These are phyloP conservation scores for Leucoraja ocellata DNA, from an alignment of 2,797 vertebrate species.

Conservation along the genomic window DNA sequence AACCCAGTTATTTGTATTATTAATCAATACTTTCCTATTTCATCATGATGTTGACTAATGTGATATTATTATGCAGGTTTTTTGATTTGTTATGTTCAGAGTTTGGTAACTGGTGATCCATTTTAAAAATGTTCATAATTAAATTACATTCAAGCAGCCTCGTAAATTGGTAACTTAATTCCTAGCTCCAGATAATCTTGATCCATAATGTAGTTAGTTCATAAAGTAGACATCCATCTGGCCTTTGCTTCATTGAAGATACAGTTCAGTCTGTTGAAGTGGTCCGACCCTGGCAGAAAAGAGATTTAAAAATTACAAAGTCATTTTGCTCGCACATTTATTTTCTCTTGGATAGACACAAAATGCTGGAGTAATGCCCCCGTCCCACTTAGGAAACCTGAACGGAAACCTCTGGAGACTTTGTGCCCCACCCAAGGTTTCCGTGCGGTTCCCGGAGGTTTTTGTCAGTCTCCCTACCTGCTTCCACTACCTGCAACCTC, in stretches of 20 bases:
- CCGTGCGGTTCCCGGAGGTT: too few relatives aligned
- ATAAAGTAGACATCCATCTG: not conserved
- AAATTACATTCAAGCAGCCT: not conserved
- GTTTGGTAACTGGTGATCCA: not conserved
- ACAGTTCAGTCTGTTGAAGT: not conserved
- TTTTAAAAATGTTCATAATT: not conserved
- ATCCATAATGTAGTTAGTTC: not conserved
- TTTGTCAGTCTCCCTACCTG: too few relatives aligned
- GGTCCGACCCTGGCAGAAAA: not conserved
- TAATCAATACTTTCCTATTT: not conserved
- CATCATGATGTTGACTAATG: not conserved
- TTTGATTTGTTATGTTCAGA: not conserved
- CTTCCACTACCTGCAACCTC: too few relatives aligned
- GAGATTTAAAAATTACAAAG: not conserved
- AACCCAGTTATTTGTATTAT: not conserved
- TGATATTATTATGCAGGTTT: not conserved
- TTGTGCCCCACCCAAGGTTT: too few relatives aligned
- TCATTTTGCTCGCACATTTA: not conserved
- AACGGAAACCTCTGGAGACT: too few relatives aligned
- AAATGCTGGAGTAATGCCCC: too few relatives aligned
- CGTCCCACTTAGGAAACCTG: too few relatives aligned
- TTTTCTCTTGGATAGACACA: too few relatives aligned
- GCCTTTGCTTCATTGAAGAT: slow-evolving; percentile 1
- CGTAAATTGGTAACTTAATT: not conserved
- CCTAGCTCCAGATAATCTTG: slow-evolving; percentile 13